A percentile compares a stretch with the other conserved stretches of the same genome.
phyloP scores from a whole-genome alignment of 1,140 invertebrate genomes.

The Drosophila persimilis region DNA sequence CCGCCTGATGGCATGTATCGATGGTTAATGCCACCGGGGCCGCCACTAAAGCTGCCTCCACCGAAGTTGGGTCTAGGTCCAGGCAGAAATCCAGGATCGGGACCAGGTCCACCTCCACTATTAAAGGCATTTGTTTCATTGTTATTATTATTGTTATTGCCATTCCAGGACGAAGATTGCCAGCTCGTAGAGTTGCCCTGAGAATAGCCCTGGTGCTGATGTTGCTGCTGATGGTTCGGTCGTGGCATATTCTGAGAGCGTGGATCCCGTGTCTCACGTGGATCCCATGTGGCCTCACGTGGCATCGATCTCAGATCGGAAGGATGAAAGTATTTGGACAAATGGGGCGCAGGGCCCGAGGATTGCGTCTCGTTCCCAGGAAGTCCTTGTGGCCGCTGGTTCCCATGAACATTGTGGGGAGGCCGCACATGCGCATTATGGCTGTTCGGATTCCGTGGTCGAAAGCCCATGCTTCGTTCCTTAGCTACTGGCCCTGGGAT shows the following conservation, averaged over 20 bases:
- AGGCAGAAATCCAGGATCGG: no score
- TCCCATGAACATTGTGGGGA: no score
- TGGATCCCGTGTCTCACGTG: slow-evolving; percentile 1
- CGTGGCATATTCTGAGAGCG: slow-evolving; percentile 2
- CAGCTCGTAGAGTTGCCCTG: not conserved
- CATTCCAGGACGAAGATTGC: not conserved
- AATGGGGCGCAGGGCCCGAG: not conserved
- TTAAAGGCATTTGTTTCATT: not conserved
- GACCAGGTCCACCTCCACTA: not conserved
- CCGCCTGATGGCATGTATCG: not conserved
- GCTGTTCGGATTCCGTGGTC: no score
- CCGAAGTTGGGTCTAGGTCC: no score
- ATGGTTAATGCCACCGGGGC: not conserved
- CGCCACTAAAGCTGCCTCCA: slow-evolving; percentile 1
- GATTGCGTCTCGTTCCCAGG: not conserved
- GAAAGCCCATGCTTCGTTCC: no score
- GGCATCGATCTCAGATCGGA: not conserved
- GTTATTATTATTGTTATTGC: no score
- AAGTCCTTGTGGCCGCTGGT: not conserved
- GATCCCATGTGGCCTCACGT: not conserved
- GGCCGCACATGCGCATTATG: no score
- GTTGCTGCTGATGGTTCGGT: not conserved
- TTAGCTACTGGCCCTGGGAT: not conserved
- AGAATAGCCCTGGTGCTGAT: not conserved
- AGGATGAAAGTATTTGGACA: not conserved